Evolutionary conservation across 2,888 invertebrate genomes (phyloP), one percentile per base, ranked within the genome.

Genomic region (Andrena marginata): DNA sequence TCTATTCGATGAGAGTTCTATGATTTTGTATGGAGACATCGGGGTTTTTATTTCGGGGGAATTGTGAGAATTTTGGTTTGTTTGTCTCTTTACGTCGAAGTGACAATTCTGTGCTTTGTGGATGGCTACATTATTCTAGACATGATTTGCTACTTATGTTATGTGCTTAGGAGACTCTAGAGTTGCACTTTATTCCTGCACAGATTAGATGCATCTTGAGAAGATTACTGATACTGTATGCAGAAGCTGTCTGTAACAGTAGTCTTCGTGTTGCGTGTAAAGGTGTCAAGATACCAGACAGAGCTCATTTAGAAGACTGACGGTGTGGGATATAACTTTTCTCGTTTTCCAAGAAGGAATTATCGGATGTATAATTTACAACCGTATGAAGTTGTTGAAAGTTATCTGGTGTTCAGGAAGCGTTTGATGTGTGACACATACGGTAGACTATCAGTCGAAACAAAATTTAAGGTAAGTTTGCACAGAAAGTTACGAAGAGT

Each of bases 351-450:
- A 2, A 10, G 23, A 29, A 20, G 51, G 54, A 78, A 75, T 78
- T 78, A 75, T 62, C 75, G 67, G 51, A 51, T 62, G 35, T 67
- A 74, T 60, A 78, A 78, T 67, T 78, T 74, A 78, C 74, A 51
- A n/a, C 49, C 42, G 74, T 54, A 48, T 67, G 67, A 78, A 78
- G 77, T 78, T 75, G 77, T 62, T 62, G 75, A 60, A 67, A 75
- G 75, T 75, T 67, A 65, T 10, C 2, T 54, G 65, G 26, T 74
- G 35, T 65, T 74, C 74, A 62, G 29, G 42, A 51, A 74, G 42
- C 77, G 42, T 60, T 59, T 65, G 35, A 35, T 42, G 59, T 60
- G 33, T 49, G 63, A 23, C 6, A 42, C 42, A 42, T 48, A 63
- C 71, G 71, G n/a, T 23, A 31, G 71, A 70, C 54, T 54, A 35